Conservation (phyloP, 23 tunicate genomes). For the Phallusia fumigata region DNA sequence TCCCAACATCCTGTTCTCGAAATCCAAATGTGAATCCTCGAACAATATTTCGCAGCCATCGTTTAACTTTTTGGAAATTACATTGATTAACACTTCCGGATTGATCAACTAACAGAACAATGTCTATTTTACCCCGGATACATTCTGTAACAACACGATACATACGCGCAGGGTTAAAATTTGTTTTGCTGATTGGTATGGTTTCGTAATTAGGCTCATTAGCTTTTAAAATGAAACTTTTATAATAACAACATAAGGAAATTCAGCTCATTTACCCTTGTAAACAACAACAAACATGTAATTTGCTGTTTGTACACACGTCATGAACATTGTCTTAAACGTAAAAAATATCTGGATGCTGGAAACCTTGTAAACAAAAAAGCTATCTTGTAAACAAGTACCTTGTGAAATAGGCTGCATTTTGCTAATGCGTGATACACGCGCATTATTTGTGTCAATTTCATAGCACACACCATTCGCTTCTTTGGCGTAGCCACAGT, state of each 20-base stretch:
- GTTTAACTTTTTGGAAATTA: conserved; percentile 85
- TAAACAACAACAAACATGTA: too few species aligned
- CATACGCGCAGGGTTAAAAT: too few species aligned
- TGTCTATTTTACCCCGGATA: conserved; percentile 81
- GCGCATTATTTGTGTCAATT: conserved; percentile 30
- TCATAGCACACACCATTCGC: conserved; percentile 73
- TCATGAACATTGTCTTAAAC: too few species aligned
- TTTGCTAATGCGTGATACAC: conserved; percentile 13
- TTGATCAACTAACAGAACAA: conserved; percentile 73
- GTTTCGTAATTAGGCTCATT: too few species aligned
- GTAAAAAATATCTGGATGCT: too few species aligned
- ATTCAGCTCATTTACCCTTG: too few species aligned
- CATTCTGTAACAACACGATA: conserved; percentile 44
- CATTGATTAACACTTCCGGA: conserved; percentile 86
- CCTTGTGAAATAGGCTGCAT: conserved; percentile 55
- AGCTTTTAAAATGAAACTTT: too few species aligned
- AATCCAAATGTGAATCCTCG: conserved; percentile 63
- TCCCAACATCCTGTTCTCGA: conserved; percentile 73
- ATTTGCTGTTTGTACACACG: too few species aligned
- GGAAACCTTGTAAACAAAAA: too few species aligned
- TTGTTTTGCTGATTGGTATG: too few species aligned
- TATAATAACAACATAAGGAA: too few species aligned
- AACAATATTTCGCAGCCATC: conserved; percentile 77
- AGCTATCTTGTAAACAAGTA: background rate
- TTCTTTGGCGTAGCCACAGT: conserved; percentile 81